Base-by-base conservation (phyloP, 2,797 vertebrate species). In the Spinus olivaceus region DNA sequence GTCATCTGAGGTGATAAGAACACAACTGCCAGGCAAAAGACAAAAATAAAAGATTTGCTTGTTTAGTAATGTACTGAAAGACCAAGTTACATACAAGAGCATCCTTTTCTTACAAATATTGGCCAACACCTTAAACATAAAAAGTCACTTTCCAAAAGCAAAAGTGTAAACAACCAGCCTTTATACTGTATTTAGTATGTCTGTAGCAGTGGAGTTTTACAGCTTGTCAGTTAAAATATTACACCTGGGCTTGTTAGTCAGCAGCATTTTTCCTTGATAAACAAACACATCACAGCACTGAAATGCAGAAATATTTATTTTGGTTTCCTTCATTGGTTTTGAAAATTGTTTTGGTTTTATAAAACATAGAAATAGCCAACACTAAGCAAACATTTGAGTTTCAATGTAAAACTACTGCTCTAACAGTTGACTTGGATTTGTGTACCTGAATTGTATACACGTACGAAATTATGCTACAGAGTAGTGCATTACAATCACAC, bases 271-370 rank as follows among this genome's bases (percentile, higher is more conserved):
- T 37, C 67, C 54, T 63, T 72, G 14, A 74, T 39, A 90, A 95
- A 88, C 19, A 95, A 33, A 93, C 28, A 64, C 87, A 86, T 85
- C 84, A 95, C 89, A 33, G 50, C 53, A 51, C 42, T 96, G 97
- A 98, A 98, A 98, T 97, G 97, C 97, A 98, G 97, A 98, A 98
- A 97, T 97, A 97, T 98, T 98, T 96, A 98, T 98, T 98, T 98
- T 98, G 97, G 97, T 98, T 98, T 98, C 97, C 97, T 98, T 98
- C 97, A 98, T 96, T 97, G 96, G 97, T 97, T 98, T 98, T 97
- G 96, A 97, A 98, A 98, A 97, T 97, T 96, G 89, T 97, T 96
- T 98, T 98, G 98, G 98, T 97, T 98, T 98, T 98, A 98, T 98
- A 98, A 98, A 98, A 98, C 97, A 98, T 98, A 98, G 97, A 98